A percentile compares a stretch with the other conserved stretches of the same genome.
These are phyloP conservation scores for Hirundo rustica DNA, from an alignment of 2,797 vertebrate species.

Conservation along the genomic window DNA sequence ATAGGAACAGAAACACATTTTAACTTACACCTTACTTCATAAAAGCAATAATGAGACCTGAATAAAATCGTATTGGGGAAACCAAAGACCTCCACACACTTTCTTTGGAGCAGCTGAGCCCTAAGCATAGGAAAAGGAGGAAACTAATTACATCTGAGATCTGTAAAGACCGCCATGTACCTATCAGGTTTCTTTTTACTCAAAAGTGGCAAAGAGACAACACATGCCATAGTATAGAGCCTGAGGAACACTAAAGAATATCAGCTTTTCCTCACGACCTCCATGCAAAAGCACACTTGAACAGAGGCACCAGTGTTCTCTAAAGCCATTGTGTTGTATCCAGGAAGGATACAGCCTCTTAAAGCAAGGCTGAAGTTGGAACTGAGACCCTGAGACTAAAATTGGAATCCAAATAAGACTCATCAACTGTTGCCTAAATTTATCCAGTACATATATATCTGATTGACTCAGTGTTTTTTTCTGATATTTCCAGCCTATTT, in stretches of 20 bases:
- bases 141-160: constrained; percentile 40
- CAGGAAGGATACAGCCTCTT: background rate
- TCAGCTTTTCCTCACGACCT: background rate
- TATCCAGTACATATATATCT: background rate
- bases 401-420: background rate
- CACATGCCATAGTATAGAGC: background rate
- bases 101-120: background rate
- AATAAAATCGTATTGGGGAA: background rate
- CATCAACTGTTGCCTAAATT: background rate
- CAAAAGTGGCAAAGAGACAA: background rate
- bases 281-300: background rate
- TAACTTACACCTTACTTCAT: background rate
- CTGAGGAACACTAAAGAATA: background rate
- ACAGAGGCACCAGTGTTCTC: background rate
- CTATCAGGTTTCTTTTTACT: constrained; percentile 17
- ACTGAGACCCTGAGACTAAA: background rate
- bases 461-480: background rate
- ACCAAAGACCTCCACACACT: background rate
- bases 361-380: background rate
- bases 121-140: background rate
- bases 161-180: constrained; percentile 30
- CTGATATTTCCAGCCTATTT: background rate
- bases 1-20: background rate
- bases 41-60: background rate
- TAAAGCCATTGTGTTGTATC: background rate